phyloP scores from a whole-genome alignment of 2,888 invertebrate species.

The Troides oblongomaculatus region DNA sequence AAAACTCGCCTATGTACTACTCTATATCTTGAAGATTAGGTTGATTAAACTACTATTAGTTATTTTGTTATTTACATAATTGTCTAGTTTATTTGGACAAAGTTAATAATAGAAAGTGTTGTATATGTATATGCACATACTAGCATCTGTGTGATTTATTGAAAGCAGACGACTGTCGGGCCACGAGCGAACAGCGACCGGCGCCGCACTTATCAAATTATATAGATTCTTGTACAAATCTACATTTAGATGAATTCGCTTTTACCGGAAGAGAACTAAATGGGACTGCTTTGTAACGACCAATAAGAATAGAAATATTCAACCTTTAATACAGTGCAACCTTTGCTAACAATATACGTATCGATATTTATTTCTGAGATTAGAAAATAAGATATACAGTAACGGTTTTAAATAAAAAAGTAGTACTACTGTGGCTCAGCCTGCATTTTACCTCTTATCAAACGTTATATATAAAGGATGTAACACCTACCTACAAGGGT shows the following conservation, averaged over 20 bases:
- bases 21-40: not conserved
- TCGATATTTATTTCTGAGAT: not conserved
- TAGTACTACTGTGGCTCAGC: too few species aligned
- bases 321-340: not conserved
- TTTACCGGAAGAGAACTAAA: not conserved
- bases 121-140: too few species aligned
- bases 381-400: not conserved
- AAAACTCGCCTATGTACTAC: not conserved
- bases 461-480: too few species aligned
- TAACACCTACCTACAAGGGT: too few species aligned
- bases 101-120: not conserved
- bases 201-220: slow-evolving; percentile 17
- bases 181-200: slow-evolving; percentile 20
- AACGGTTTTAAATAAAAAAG: too few species aligned
- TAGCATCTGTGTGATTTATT: slow-evolving; percentile 31
- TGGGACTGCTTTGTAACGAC: not conserved
- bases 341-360: not conserved
- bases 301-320: slow-evolving; percentile 6
- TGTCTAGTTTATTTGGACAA: not conserved
- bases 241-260: slow-evolving; percentile 15
- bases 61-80: not conserved
- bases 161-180: slow-evolving; percentile 2
- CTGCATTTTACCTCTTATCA: too few species aligned
- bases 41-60: not conserved
- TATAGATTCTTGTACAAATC: slow-evolving; percentile 13